These are phyloP conservation scores for Tipula lateralis DNA, from an alignment of 2,888 invertebrate species.

Conservation along the genomic window DNA sequence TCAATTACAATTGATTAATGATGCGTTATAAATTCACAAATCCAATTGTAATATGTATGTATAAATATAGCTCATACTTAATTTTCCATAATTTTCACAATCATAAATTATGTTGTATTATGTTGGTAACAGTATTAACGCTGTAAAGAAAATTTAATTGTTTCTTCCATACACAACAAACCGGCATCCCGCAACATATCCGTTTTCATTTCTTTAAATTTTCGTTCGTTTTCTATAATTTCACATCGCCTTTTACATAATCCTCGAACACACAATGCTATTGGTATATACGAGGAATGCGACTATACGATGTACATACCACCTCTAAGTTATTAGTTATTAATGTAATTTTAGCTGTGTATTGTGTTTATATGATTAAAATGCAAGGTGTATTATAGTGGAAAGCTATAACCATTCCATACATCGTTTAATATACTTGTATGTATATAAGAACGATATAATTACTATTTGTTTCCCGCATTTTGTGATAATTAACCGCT, in stretches of 20 bases:
- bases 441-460: neutral
- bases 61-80: too few species aligned
- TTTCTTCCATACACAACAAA: neutral
- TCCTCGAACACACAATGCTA: neutral
- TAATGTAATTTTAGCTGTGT: neutral
- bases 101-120: neutral
- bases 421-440: too few species aligned
- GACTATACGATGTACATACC: too few species aligned
- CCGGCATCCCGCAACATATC: neutral
- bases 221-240: neutral
- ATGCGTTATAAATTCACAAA: neutral
- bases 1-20: slow-evolving; percentile 24
- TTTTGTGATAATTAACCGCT: neutral
- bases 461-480: slow-evolving; percentile 13
- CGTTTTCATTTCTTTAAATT: neutral
- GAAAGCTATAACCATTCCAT: neutral
- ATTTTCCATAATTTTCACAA: neutral
- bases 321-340: neutral
- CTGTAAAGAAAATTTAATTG: neutral
- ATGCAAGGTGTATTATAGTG: neutral
- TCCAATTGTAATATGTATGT: too few species aligned
- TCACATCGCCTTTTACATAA: neutral
- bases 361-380: slow-evolving; percentile 5
- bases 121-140: neutral
- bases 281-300: neutral